phyloP scores from a whole-genome alignment of 2,888 invertebrate genomes.

The Ophonus ardosiacus region DNA sequence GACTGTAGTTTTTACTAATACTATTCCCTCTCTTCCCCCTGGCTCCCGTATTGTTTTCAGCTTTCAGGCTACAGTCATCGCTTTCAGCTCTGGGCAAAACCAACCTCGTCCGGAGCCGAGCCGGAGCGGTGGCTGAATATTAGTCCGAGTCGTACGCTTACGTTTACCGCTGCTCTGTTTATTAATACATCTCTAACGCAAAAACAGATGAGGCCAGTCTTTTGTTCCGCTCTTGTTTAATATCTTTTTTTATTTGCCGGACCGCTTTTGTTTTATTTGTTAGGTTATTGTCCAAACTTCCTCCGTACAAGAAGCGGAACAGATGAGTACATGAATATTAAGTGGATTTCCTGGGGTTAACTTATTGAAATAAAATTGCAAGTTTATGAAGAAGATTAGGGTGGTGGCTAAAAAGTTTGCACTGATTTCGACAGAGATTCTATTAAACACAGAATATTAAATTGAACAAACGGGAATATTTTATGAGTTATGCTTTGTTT shows the following conservation, averaged over 20 bases:
- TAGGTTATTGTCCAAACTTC: conserved; percentile 45
- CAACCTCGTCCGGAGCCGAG: background rate
- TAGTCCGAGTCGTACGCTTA: conserved; percentile 3
- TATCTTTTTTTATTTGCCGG: conserved; percentile 46
- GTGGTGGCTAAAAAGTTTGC: background rate
- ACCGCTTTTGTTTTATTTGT: conserved; percentile 41
- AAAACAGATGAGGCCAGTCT: conserved; percentile 52
- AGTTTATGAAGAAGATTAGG: conserved; percentile 12
- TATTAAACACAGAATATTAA: too few species aligned
- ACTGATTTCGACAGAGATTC: background rate
- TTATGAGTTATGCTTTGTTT: too few species aligned
- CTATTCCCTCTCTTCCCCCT: too few species aligned
- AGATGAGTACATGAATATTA: conserved; percentile 44
- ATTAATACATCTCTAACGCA: conserved; percentile 31
- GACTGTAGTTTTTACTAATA: too few species aligned
- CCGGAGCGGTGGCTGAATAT: background rate
- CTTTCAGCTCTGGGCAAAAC: background rate
- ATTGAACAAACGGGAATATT: too few species aligned
- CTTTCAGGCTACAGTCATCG: background rate
- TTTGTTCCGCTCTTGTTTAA: conserved; percentile 39
- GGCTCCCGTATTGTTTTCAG: background rate
- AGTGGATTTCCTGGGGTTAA: background rate
- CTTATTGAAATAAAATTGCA: conserved; percentile 8
- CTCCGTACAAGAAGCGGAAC: conserved; percentile 13
- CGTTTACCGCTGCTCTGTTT: conserved; percentile 10